A percentile compares a stretch with the other conserved stretches of the same genome.
Conservation (phyloP, 2,113 vertebrate species). For the Cyrtonyx montezumae region DNA sequence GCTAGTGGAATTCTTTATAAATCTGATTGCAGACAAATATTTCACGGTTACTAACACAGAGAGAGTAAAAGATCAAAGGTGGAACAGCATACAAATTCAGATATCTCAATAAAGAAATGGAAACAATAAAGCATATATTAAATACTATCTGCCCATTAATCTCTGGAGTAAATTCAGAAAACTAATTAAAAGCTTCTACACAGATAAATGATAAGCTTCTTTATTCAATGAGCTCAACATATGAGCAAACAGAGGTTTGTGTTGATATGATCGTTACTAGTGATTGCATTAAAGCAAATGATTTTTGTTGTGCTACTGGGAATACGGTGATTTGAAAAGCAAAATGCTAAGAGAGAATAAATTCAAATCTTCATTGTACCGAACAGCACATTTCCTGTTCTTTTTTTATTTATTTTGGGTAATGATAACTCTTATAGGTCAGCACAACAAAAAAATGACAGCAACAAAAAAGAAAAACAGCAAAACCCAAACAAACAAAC, state of each 20-base stretch:
- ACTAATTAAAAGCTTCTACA: constrained; percentile 68
- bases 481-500: not conserved
- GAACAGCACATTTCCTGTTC: not conserved
- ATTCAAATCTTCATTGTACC: not conserved
- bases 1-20: not conserved
- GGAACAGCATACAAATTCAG: constrained; percentile 7
- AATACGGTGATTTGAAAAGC: constrained; percentile 54
- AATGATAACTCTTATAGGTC: not conserved
- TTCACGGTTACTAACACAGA: not conserved
- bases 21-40: not conserved
- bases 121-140: constrained; percentile 62
- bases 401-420: not conserved
- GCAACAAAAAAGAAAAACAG: not conserved
- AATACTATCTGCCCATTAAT: constrained; percentile 64
- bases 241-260: constrained; percentile 58
- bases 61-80: constrained; percentile 25
- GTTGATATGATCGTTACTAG: constrained; percentile 56
- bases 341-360: constrained; percentile 39
- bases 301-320: constrained; percentile 53
- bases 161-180: constrained; percentile 68
- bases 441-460: not conserved
- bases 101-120: constrained; percentile 51
- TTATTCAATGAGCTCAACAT: constrained; percentile 63
- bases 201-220: constrained; percentile 64
- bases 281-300: constrained; percentile 61